Base-by-base conservation (phyloP, 1,140 invertebrate species). In the Drosophila insularis region DNA sequence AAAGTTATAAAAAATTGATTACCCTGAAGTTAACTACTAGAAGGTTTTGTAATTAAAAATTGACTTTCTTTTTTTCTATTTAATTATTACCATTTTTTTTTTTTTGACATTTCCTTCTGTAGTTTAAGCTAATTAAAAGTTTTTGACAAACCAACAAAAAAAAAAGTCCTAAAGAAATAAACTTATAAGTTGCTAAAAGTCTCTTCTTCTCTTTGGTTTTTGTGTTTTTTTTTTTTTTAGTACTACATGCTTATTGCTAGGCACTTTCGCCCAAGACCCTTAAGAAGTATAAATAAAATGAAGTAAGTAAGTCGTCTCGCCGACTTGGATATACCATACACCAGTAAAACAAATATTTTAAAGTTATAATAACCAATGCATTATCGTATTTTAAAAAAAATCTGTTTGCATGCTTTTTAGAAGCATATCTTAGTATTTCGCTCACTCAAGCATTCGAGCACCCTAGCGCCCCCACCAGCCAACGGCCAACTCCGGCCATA, bases 61-160 rank as follows among this genome's bases (percentile, higher is more conserved):
- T 63, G 14, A 60, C 72, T 61, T 69, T 75, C 7, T 21, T 27
- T 27, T 27, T 46, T 21, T 14, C 0, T 5, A 27, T 27, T 27
- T 27, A 5, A n/a, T n/a, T n/a, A n/a, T n/a, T n/a, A n/a, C n/a
- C n/a, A n/a, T n/a, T n/a, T 56, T 39, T 59, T 53, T 46, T 39
- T 72, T 69, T 59, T 64, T 40, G 17, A 19, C 17, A 21, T 10
- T 21, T 50, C 43, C 23, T 58, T 64, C 60, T 61, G 68, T 72
- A 86, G 74, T 81, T 87, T 80, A 79, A 81, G 82, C 82, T 81
- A 86, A 86, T 86, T 86, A 86, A 86, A 86, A 86, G 82, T 86
- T 86, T 87, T 68, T 21, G 19, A 50, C 43, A 21, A 68, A 68
- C 80, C 81, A 79, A 74, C 76, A 63, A 35, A 37, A 64, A 73